Evolutionary conservation across 1,140 invertebrate genomes (phyloP), one percentile per base, ranked within the genome.

Genomic region (Ceratitis capitata): DNA sequence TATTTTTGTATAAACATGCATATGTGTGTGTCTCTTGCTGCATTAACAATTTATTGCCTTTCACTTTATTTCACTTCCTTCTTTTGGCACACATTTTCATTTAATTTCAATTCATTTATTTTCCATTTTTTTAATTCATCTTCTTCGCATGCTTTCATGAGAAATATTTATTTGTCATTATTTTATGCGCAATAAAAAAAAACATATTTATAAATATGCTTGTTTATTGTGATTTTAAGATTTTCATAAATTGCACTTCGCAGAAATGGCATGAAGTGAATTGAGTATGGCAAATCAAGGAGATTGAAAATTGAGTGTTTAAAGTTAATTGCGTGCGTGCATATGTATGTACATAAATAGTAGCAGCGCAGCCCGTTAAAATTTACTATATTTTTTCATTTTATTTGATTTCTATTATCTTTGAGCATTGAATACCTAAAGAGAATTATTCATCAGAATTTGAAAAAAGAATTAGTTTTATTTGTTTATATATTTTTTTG

Each of bases 41-140:
- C 61, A 69, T 69, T 69, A 69, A 56, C 51, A 56, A 56, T 69
- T 69, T 69, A 69, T 69, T 69, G 61, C 61, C 61, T 35, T 69
- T 69, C 29, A 69, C 32, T 69, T 69, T 35, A 61, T 61, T 26
- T 4, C 26, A 61, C 61, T 69, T 61, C 12, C n/a, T n/a, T 58
- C 29, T 39, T 39, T 69, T 69, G 61, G 16, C 61, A 69, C 39
- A 69, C 29, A n/a, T n/a, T n/a, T n/a, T n/a, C n/a, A n/a, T n/a
- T n/a, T n/a, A n/a, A n/a, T 69, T 69, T 69, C 16, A 5, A 32
- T 39, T 35, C 12, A 19, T 35, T n/a, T 35, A 39, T 69, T 69
- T 69, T 23, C 10, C 19, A 61, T 61, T 61, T 61, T 61, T n/a
- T n/a, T n/a, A n/a, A n/a, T n/a, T n/a, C n/a, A n/a, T n/a, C n/a